Base-by-base conservation (phyloP, 2,888 invertebrate species). In the Mechanitis mazaeus region DNA sequence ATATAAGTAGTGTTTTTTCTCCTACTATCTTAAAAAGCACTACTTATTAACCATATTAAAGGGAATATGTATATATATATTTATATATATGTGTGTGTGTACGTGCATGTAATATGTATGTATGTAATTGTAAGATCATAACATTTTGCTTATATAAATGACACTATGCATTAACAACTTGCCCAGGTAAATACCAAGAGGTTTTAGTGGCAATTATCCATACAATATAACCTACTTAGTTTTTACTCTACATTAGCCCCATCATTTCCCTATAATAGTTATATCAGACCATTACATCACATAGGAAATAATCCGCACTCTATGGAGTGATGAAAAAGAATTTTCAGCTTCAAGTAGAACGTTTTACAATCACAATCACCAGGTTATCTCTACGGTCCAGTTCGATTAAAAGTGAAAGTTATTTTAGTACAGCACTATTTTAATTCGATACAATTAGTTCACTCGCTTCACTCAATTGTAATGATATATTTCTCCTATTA, bases 201-300 rank as follows among this genome's bases (percentile, higher is more conserved):
- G 20, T 20, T 20, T 20, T 20, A 20, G 20, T 20, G 20, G 20
- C 20, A 20, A 20, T 20, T 12, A n/a, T 3, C 45, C 11, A 45
- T n/a, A 45, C 11, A 4, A 45, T n/a, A 45, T 45, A n/a, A 12
- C 35, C 2, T 58, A 58, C 53, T 3, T 3, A 33, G 45, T 35
- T 61, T 64, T 65, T 67, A 65, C 67, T 68, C 71, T 65, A 67
- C 66, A 69, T 65, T 65, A 67, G 66, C 62, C 65, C 61, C 60
- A 61, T 63, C 65, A 67, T 68, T 69, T 68, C 55, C 64, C 64
- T 63, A 64, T 67, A 70, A 71, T 71, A 65, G 64, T 77, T 73
- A 76, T 68, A 74, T 73, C 72, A 74, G 72, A 45, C 38, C 35
- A 59, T 68, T 68, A 61, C 68, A 58, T 63, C 63, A 65, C 55